Percentiles rank a stretch among this genome's conserved stretches.
Conservation (phyloP, 1,140 invertebrate species). For the Heliconius melpomene region DNA sequence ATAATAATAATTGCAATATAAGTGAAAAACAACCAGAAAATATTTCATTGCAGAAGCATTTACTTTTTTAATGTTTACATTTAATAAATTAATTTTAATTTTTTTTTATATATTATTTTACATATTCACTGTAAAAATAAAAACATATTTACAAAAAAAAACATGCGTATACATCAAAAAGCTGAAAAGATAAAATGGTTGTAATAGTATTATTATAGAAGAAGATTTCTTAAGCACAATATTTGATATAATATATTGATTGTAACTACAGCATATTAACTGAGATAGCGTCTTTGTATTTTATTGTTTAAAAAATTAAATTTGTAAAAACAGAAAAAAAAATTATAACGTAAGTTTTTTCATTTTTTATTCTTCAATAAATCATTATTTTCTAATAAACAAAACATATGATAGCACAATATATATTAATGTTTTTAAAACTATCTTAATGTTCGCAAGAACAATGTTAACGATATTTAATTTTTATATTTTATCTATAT, state of each 20-base stretch:
- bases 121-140: background rate
- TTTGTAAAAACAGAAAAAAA: no score
- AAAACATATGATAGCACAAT: no score
- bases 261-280: constrained; percentile 16
- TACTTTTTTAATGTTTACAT: background rate
- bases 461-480: no score
- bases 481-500: no score
- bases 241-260: background rate
- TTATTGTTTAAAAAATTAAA: no score
- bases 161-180: constrained; percentile 48
- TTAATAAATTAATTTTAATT: background rate
- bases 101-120: no score
- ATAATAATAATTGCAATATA: background rate
- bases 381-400: no score
- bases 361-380: no score
- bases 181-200: constrained; percentile 76
- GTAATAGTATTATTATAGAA: constrained; percentile 38
- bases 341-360: no score
- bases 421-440: no score
- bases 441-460: no score
- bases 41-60: background rate
- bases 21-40: background rate
- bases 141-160: background rate
- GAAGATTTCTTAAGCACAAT: constrained; percentile 14
- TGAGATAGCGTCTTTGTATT: constrained; percentile 4